Evolutionary conservation across 2,113 vertebrate species (phyloP).

Genomic region (Eublepharis macularius): DNA sequence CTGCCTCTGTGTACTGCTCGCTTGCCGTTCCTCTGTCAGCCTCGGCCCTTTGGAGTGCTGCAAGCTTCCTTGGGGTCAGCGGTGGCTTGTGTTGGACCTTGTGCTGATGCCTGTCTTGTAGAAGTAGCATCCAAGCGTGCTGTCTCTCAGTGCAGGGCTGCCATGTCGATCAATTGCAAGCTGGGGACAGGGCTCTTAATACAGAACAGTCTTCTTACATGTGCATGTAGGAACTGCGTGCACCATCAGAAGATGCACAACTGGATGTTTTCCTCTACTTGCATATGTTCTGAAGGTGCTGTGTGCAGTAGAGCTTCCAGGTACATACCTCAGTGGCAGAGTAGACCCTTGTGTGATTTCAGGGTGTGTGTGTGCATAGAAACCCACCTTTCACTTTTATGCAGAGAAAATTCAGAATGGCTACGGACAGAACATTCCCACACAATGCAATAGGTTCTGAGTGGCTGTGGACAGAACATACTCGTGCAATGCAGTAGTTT

Average conservation of each 20-base stretch:
- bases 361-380: too few species aligned
- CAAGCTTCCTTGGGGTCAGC: not conserved
- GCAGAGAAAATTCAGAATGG: not conserved
- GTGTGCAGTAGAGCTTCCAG: not conserved
- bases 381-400: not conserved
- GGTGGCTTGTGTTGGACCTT: not conserved
- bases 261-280: too few species aligned
- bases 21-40: not conserved
- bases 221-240: not conserved
- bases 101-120: conserved; percentile 6
- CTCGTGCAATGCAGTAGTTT: not conserved
- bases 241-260: too few species aligned
- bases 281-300: not conserved
- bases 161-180: accelerated
- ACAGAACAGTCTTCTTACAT: not conserved
- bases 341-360: not conserved
- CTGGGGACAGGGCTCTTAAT: too few species aligned
- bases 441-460: not conserved
- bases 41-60: not conserved
- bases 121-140: accelerated
- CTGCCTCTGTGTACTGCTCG: conserved; percentile 34
- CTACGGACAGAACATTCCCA: too few species aligned
- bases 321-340: too few species aligned
- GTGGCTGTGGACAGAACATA: too few species aligned
- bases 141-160: not conserved